Base-by-base conservation (phyloP, 37 sponge, comb jelly and placozoan species). In the Aplysina aerophoba region DNA sequence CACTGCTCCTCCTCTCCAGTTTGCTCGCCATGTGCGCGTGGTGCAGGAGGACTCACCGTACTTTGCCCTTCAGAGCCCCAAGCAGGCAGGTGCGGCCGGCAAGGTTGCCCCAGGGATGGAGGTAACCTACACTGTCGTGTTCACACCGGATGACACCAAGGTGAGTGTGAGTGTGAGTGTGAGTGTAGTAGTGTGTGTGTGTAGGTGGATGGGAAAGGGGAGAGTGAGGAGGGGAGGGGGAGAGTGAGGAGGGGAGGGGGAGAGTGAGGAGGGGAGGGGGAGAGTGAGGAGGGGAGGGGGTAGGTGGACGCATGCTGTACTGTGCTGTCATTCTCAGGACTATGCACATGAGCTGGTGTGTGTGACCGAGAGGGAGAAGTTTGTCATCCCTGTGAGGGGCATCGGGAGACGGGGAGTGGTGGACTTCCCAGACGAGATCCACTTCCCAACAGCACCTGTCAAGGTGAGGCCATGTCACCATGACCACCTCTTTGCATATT, bases 101-200 rank as follows among this genome's bases (percentile, higher is more conserved):
- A 96, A 96, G 81, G 93, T 94, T 31, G 99, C 99, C 33, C 99
- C 99, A 39, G 99, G 99, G 33, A 98, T 98, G 93, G 97, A 96
- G 69, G 85, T 89, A 13, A 91, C 90, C 21, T 98, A 94, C 85
- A 86, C 56, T 17, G 79, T 98, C 30, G 62, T 44, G 60, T 98
- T 98, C 89, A 96, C 85, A 31, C 99, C 99, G 33, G 87, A 92
- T 65, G 93, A 96, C 68, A 87, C 87, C 22, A 93, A 90, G 82
- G 95, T 93, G 1, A 50, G 72, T 55, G 3, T 2, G 24, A 44
- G 3, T 3, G 3, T 44, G 50, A 44, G 3, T 44, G 8, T n/a
- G n/a, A n/a, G n/a, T n/a, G n/a, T n/a, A n/a, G n/a, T 8, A 44
- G 3, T 11, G 50, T 44, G 8, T 44, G 50, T 44, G 50, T 44